phyloP scores from a whole-genome alignment of 2,888 invertebrate genomes.

The Cantharis flavilabris region DNA sequence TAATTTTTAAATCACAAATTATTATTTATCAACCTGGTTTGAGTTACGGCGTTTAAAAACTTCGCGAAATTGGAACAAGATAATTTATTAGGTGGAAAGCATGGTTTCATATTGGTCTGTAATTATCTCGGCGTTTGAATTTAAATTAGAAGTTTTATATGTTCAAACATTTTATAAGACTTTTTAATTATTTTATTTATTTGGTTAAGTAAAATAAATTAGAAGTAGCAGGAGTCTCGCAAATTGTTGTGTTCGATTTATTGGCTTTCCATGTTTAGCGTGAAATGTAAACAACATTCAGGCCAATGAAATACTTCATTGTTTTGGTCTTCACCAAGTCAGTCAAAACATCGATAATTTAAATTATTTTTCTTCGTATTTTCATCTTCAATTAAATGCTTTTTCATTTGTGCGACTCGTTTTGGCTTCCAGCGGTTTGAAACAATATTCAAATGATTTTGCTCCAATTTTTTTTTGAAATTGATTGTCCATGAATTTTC shows the following conservation, averaged over 20 bases:
- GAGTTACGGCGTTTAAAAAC: neutral
- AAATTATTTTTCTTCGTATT: too few species aligned
- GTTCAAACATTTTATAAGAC: neutral
- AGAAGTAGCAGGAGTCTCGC: neutral
- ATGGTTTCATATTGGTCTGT: neutral
- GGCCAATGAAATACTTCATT: neutral
- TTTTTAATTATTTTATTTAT: neutral
- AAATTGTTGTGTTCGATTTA: neutral
- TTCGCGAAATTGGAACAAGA: neutral
- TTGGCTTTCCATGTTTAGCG: neutral
- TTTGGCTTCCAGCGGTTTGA: too few species aligned
- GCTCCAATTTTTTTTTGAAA: too few species aligned
- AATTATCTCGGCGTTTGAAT: neutral
- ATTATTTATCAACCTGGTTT: neutral
- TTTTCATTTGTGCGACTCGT: too few species aligned
- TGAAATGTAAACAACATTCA: neutral
- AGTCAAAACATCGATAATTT: too few species aligned
- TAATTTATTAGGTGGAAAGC: slow-evolving; percentile 5
- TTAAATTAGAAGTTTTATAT: neutral
- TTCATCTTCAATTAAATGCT: too few species aligned
- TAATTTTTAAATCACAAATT: neutral
- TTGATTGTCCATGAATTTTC: too few species aligned
- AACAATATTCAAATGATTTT: too few species aligned
- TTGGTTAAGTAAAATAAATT: neutral
- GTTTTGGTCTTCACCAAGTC: neutral